Conservation (phyloP, 2,113 vertebrate species). For the Dascyllus trimaculatus region DNA sequence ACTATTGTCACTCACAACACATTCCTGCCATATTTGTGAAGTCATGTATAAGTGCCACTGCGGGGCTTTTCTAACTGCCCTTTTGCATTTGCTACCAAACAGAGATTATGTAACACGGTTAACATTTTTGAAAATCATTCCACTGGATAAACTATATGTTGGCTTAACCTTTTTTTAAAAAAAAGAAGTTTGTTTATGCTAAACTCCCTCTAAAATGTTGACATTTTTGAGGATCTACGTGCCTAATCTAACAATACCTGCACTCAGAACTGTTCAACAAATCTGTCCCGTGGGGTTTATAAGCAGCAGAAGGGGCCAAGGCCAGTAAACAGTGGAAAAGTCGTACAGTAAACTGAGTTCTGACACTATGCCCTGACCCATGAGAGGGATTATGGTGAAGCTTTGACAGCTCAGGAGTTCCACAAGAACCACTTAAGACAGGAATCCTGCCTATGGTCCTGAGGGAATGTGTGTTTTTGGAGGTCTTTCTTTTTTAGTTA, state of each 20-base stretch:
- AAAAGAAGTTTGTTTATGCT: not conserved
- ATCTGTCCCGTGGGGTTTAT: not conserved
- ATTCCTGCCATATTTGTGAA: conserved; percentile 67
- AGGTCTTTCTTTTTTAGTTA: conserved; percentile 9
- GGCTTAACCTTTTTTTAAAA: too few species aligned
- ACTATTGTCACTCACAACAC: conserved; percentile 55
- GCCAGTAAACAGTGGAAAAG: conserved; percentile 40
- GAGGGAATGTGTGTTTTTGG: conserved; percentile 25
- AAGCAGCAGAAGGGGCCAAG: not conserved
- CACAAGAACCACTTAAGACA: conserved; percentile 64
- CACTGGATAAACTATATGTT: too few species aligned
- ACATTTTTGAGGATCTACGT: not conserved
- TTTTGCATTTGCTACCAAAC: not conserved
- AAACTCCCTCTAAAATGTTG: not conserved
- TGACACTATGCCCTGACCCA: conserved; percentile 65
- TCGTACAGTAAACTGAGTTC: conserved; percentile 50
- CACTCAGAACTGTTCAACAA: not conserved
- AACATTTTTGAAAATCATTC: not conserved
- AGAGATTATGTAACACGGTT: not conserved
- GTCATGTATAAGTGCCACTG: not conserved
- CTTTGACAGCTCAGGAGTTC: conserved; percentile 67
- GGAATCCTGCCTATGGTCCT: conserved; percentile 58
- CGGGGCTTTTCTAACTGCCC: not conserved
- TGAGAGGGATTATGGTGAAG: conserved; percentile 67
- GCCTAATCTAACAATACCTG: not conserved